Conservation (phyloP, 2,888 invertebrate genomes). For the Acanthosepion esculentum region DNA sequence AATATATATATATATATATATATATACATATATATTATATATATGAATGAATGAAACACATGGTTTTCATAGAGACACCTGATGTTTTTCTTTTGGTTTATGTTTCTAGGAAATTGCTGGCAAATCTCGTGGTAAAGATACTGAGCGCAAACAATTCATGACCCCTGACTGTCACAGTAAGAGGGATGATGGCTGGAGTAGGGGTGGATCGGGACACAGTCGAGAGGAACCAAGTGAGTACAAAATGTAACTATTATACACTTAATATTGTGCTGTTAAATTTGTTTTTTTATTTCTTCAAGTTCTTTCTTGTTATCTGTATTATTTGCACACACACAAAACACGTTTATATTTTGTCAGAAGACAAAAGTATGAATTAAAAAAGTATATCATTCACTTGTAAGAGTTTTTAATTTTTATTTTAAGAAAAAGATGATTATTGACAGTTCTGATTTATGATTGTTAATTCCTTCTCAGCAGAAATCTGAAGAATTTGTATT, state of each 20-base stretch:
- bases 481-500: no score
- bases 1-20: no score
- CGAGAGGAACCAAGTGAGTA: conserved; percentile 33
- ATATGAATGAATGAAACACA: not conserved
- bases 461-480: no score
- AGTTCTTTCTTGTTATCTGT: not conserved
- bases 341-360: not conserved
- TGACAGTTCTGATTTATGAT: no score
- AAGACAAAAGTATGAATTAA: not conserved
- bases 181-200: conserved; percentile 12
- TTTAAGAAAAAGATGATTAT: no score
- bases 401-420: not conserved
- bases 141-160: not conserved
- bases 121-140: conserved; percentile 8
- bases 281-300: not conserved
- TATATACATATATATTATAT: no score
- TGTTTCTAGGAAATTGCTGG: not conserved
- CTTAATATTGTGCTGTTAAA: not conserved
- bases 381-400: not conserved
- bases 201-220: not conserved
- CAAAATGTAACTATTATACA: not conserved
- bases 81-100: not conserved
- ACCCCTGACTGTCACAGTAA: conserved; percentile 24
- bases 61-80: not conserved
- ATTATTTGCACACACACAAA: not conserved